Evolutionary conservation across 2,888 invertebrate species (phyloP), one percentile per base, ranked within the genome.

Genomic region (Automeris io): DNA sequence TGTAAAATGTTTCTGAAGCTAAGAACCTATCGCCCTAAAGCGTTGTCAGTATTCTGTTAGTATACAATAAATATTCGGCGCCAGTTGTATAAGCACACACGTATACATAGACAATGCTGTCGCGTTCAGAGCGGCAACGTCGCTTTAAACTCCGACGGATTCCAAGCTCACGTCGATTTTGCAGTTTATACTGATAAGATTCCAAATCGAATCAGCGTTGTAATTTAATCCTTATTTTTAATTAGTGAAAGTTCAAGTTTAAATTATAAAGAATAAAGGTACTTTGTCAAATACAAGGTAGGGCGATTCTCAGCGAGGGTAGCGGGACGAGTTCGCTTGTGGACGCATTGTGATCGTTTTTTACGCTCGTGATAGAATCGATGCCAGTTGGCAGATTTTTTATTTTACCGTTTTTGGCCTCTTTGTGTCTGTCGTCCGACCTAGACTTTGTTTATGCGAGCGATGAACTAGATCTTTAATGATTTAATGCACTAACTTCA

Each of bases 21-120:
- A 77, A 66, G 78, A 75, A 81, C 85, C 58, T 83, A 70, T 81
- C 78, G 67, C 70, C 69, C 79, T 75, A 72, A 80, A 58, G 70
- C 56, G 47, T 57, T 64, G 75, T 69, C 76, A 78, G 82, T 82
- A 74, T 81, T 83, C 80, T 82, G 83, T 83, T 82, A 80, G 82
- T 85, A 85, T 83, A 85, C 85, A 85, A 85, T 85, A 85, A 86
- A 83, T 85, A 86, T 86, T 83, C 82, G 82, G 85, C 81, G 86
- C 81, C 85, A 85, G 85, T 86, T 83, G 85, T 82, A 71, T 70
- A 69, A 76, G 66, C 65, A 70, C 81, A 83, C 81, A 82, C 81
- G 76, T 81, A 85, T 82, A 85, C 80, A 85, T 82, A 85, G 73
- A 70, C 72, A 63, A 67, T 74, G 78, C 68, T 67, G 78, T 66